Evolutionary conservation across 2,888 invertebrate genomes (phyloP), one percentile per base, ranked within the genome.

Genomic region (Papilio protenor): DNA sequence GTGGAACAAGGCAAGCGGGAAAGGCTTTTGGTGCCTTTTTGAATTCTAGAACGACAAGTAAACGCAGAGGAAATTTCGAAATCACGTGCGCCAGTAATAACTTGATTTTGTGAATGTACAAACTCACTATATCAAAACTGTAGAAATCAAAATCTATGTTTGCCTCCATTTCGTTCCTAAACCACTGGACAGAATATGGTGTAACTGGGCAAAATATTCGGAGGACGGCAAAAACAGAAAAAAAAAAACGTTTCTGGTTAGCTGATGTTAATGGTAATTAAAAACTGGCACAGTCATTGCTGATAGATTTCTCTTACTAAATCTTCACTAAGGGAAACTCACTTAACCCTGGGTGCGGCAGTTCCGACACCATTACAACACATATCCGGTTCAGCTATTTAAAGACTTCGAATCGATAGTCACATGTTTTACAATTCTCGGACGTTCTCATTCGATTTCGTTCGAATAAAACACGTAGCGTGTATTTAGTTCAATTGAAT

Each of bases 21-120:
- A 57, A 73, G 72, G 72, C 33, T 57, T 49, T 33, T 52, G n/a
- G 27, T 72, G 27, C 33, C 18, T 74, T 74, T 74, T 49, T 64
- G 49, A 74, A 27, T 64, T 75, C 66, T 66, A 69, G 75, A 75
- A 14, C 66, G 55, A 49, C 27, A 40, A 33, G 70, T 55, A 21
- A 55, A 57, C 55, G 40, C 16, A 69, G 23, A 69, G 69, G 69
- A 66, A 40, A 69, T 76, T 76, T 70, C 70, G 70, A 55, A 76
- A 76, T 76, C 55, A 12, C 18, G 12, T 70, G 45, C 57, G 59
- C 40, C 33, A 70, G 69, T 69, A 47, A 14, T 47, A 70, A 70
- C 23, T 59, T 16, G 23, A 52, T 55, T 47, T 70, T 69, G n/a
- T 18, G 6, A 40, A 73, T 52, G 11, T 52, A 52, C 33, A 52